Evolutionary conservation across 2,113 vertebrate species (phyloP).

Genomic region (Callopanchax toddi): DNA sequence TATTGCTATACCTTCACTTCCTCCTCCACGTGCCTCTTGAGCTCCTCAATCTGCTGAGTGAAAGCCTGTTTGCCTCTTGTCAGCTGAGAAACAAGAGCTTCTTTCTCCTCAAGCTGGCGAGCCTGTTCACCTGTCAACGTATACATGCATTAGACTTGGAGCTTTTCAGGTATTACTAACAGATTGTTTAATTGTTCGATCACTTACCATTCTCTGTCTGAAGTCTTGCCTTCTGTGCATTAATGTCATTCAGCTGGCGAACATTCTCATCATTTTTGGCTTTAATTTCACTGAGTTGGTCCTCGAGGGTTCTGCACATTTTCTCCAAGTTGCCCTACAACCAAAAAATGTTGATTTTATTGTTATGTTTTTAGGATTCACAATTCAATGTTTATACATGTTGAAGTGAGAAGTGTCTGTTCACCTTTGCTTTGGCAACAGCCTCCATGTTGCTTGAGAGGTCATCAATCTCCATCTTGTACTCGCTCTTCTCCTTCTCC

Average conservation of each 20-base stretch:
- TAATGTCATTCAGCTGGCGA: slow-evolving; percentile 63
- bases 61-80: slow-evolving; percentile 84
- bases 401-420: background rate
- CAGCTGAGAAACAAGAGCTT: slow-evolving; percentile 83
- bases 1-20: slow-evolving; percentile 73
- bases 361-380: background rate
- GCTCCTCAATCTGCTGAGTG: slow-evolving; percentile 85
- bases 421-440: slow-evolving; percentile 80
- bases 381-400: no score
- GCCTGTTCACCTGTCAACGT: slow-evolving; percentile 76
- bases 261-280: slow-evolving; percentile 72
- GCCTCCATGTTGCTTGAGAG: slow-evolving; percentile 64
- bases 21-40: slow-evolving; percentile 88
- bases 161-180: background rate
- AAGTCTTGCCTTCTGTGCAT: slow-evolving; percentile 62
- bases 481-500: slow-evolving; percentile 66
- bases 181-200: background rate
- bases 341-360: background rate
- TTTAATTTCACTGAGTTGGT: slow-evolving; percentile 89
- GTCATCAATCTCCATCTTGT: slow-evolving; percentile 54
- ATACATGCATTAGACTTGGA: rapidly evolving
- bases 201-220: slow-evolving; percentile 68
- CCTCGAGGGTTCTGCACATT: slow-evolving; percentile 88
- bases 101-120: slow-evolving; percentile 85
- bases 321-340: slow-evolving; percentile 88